These are phyloP conservation scores for Tamandua tetradactyla DNA, from an alignment of 2,797 vertebrate species.

Conservation along the genomic window DNA sequence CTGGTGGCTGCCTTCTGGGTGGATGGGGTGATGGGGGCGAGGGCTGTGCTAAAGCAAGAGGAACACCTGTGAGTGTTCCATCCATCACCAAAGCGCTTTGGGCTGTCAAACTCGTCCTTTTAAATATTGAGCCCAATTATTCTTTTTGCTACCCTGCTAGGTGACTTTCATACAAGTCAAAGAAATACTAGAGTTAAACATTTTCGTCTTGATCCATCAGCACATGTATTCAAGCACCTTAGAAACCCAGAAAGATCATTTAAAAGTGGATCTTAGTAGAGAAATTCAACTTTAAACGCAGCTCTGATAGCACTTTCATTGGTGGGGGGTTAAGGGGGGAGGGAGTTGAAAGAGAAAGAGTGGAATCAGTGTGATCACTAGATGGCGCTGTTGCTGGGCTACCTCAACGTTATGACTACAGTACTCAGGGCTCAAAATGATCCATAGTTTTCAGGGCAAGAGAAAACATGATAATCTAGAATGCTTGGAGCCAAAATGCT, in stretches of 20 bases:
- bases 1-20: background rate
- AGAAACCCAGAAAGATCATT: background rate
- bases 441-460: background rate
- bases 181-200: constrained; percentile 46
- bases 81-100: background rate
- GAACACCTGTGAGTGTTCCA: background rate
- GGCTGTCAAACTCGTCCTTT: constrained; percentile 44
- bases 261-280: constrained; percentile 20
- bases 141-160: background rate
- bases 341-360: background rate
- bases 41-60: background rate
- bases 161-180: constrained; percentile 46
- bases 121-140: constrained; percentile 42
- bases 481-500: constrained; percentile 20
- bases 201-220: constrained; percentile 48
- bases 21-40: background rate
- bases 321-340: background rate
- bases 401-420: background rate
- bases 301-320: background rate
- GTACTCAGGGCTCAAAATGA: background rate
- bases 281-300: constrained; percentile 31
- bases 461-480: background rate
- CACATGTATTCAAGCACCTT: background rate
- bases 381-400: constrained; percentile 81
- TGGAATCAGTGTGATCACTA: constrained; percentile 70